A percentile compares a stretch with the other conserved stretches of the same genome.
Evolutionary conservation across 23 tunicate genomes (phyloP).

Genomic region (Styela clava): DNA sequence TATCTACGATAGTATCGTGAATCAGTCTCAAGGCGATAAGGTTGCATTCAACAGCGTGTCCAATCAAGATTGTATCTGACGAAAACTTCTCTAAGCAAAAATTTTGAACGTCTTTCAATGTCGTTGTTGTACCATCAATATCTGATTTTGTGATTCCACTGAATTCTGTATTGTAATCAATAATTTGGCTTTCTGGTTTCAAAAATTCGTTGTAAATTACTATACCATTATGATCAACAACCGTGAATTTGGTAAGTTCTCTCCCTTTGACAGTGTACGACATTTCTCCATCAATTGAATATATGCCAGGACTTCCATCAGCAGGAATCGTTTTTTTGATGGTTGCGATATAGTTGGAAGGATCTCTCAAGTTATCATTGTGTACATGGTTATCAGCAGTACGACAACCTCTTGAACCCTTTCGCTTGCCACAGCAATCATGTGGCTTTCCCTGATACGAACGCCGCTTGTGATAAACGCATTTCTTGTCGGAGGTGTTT

Average conservation of each 20-base stretch:
- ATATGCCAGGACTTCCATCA: conserved; percentile 52
- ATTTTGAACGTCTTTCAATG: conserved; percentile 21
- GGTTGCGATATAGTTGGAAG: conserved; percentile 47
- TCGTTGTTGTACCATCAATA: not conserved
- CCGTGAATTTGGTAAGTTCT: conserved; percentile 68
- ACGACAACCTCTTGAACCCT: conserved; percentile 57
- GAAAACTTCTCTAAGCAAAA: not conserved
- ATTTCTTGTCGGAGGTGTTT: not conserved
- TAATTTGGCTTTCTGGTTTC: conserved; percentile 52
- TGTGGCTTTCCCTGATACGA: conserved; percentile 42
- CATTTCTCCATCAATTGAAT: conserved; percentile 85
- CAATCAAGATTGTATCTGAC: conserved; percentile 14
- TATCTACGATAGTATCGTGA: conserved; percentile 63
- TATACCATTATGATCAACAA: conserved; percentile 44
- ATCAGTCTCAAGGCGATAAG: conserved; percentile 29
- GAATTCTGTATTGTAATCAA: conserved; percentile 77
- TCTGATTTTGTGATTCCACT: not conserved
- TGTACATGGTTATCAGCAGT: conserved; percentile 70
- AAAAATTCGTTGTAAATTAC: conserved; percentile 55
- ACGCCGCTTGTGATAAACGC: not conserved
- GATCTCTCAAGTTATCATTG: conserved; percentile 45
- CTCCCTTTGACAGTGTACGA: conserved; percentile 54
- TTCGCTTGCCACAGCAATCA: conserved; percentile 50
- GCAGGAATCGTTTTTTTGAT: conserved; percentile 22
- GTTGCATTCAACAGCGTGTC: conserved; percentile 9